Conservation (phyloP, 2,113 vertebrate genomes). For the Apodemus sylvaticus region DNA sequence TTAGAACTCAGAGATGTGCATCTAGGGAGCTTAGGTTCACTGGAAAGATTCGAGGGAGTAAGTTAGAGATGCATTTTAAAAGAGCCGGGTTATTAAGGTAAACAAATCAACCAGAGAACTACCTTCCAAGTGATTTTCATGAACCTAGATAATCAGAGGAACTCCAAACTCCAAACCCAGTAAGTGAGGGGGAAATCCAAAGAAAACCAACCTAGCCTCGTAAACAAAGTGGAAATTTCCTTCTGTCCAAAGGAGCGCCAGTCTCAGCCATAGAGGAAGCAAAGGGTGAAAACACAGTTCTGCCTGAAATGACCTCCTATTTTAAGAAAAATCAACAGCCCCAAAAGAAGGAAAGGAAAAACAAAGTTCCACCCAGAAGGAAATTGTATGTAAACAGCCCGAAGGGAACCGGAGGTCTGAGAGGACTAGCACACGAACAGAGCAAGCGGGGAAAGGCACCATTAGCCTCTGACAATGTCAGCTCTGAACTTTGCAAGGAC, state of each 20-base stretch:
- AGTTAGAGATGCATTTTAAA: neutral
- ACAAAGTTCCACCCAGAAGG: slow-evolving; percentile 81
- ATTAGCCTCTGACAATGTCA: slow-evolving; percentile 59
- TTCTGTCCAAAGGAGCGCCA: slow-evolving; percentile 75
- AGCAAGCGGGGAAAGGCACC: neutral
- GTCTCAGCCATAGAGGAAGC: slow-evolving; percentile 72
- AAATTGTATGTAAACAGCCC: slow-evolving; percentile 80
- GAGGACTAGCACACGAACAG: slow-evolving; percentile 45
- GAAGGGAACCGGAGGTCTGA: slow-evolving; percentile 33
- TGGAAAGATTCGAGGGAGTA: neutral
- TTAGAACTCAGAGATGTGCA: slow-evolving; percentile 15
- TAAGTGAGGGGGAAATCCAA: slow-evolving; percentile 64
- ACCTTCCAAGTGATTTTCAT: slow-evolving; percentile 48
- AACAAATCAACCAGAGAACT: neutral
- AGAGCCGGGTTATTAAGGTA: neutral
- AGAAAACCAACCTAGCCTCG: slow-evolving; percentile 73
- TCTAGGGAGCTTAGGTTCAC: neutral
- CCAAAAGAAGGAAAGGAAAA: slow-evolving; percentile 80
- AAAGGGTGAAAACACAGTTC: slow-evolving; percentile 76
- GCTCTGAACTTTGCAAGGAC: slow-evolving; percentile 39
- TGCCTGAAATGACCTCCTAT: slow-evolving; percentile 82
- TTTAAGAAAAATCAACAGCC: slow-evolving; percentile 82
- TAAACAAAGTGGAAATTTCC: slow-evolving; percentile 80
- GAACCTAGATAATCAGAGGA: slow-evolving; percentile 78
- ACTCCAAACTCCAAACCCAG: slow-evolving; percentile 76